Conservation (phyloP, 2,888 invertebrate species). For the Pyrochroa serraticornis region DNA sequence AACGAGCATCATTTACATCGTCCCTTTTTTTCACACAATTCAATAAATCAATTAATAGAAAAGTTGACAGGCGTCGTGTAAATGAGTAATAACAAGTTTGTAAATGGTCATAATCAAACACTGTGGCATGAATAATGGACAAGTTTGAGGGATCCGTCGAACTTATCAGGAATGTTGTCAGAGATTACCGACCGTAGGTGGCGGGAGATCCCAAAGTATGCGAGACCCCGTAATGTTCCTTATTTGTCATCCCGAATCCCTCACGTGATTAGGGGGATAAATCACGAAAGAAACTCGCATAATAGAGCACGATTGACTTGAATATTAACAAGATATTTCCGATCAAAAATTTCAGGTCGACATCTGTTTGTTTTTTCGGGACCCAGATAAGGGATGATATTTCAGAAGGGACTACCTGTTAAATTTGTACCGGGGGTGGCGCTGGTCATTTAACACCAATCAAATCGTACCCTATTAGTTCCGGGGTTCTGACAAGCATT, state of each 20-base stretch:
- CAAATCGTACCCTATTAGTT: conserved; percentile 21
- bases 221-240: conserved; percentile 42
- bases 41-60: conserved; percentile 41
- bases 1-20: conserved; percentile 7
- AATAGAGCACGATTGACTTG: conserved; percentile 28
- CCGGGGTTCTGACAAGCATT: conserved; percentile 19
- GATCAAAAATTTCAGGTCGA: conserved; percentile 1
- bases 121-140: conserved; percentile 45
- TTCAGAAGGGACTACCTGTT: conserved; percentile 28
- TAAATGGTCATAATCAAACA: conserved; percentile 43
- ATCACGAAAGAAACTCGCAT: conserved; percentile 36
- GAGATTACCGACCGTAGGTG: conserved; percentile 48
- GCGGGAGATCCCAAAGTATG: conserved; percentile 39
- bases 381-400: conserved; percentile 24
- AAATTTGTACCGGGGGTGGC: conserved; percentile 11
- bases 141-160: conserved; percentile 48
- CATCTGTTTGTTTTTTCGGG: conserved; percentile 27
- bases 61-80: conserved; percentile 38
- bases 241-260: conserved; percentile 48
- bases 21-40: conserved; percentile 13
- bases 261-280: conserved; percentile 42
- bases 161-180: conserved; percentile 52
- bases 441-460: conserved; percentile 26
- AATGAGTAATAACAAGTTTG: conserved; percentile 36
- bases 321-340: conserved; percentile 20